Base-by-base conservation (phyloP, 1,140 invertebrate genomes). In the Hesperophylax magnus region DNA sequence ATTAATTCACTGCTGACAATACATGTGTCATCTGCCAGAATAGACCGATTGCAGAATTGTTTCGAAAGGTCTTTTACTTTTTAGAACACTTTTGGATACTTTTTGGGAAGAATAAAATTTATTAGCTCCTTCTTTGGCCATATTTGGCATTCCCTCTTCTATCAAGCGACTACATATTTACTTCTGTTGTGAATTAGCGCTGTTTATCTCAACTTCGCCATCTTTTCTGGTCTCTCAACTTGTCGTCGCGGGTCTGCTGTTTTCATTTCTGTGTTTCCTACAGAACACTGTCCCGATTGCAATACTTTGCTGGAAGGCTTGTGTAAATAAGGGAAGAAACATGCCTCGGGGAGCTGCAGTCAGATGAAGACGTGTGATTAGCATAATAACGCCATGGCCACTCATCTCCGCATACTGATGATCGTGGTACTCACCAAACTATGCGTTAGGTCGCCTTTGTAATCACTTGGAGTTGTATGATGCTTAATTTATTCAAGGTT, bases 301-400 rank as follows among this genome's bases (percentile, higher is more conserved):
- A 47, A 72, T 52, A 18, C 18, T 18, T 53, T 15, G 53, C n/a
- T 56, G 52, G 3, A 14, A 56, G 71, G 52, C 8, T 24, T 56
- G 17, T 4, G 22, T 18, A 53, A 63, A 78, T 24, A 53, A 39
- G 76, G 76, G 60, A 78, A 58, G 39, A 60, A 52, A 78, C 18
- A 15, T 72, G 77, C 53, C 34, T 53, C 76, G 74, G 75, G 60
- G 54, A 24, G 58, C 34, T 3, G 77, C 74, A 47, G 75, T 54
- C 58, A 78, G 76, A 80, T 78, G 78, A 75, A 75, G 78, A 79
- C 81, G 72, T 77, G 78, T 77, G 79, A 81, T 83, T 83, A 81
- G 69, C 82, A 83, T 83, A 83, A 83, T 83, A 81, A 83, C 69
- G 76, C 65, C 82, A 78, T 81, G 82, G 69, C 60, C 76, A 56